Evolutionary conservation across 2,888 invertebrate genomes (phyloP), one percentile per base, ranked within the genome.

Genomic region (Agrotis ipsilon): DNA sequence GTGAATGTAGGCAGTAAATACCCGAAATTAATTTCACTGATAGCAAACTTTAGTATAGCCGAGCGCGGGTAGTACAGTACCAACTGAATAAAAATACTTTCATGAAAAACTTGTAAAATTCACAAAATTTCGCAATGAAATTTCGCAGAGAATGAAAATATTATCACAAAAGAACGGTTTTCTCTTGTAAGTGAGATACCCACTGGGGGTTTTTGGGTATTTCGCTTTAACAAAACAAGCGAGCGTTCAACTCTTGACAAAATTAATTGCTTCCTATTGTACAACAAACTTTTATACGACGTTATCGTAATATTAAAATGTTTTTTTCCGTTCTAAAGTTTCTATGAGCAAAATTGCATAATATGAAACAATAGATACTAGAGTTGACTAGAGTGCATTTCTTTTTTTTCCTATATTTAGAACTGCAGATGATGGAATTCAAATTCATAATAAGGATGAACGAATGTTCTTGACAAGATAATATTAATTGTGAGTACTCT

Each of bases 221-320:
- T 54, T 67, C 60, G n/a, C 62, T 74, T 60, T 78, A 61, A 72
- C 74, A 72, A 72, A 75, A 82, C 73, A 78, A 70, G 18, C 68
- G 43, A 75, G 54, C 72, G 57, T 74, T 76, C 71, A 79, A 78
- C 70, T 83, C 72, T 76, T 73, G 73, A 75, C 75, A 68, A 78
- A 75, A 85, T 82, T 85, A 85, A 85, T 85, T 82, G 70, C 78
- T 78, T 78, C 69, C 71, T 78, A 76, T 80, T 82, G 78, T 83
- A 67, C 64, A 59, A 55, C 62, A 74, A 81, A 83, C 67, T 81
- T 79, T 58, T 52, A 64, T 14, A 55, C 58, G 43, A 57, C 74
- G 62, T 66, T 61, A 78, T 71, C 52, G 74, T 71, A 65, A 71
- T 71, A 72, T 74, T 64, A 78, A 54, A 73, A 82, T 73, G 67